phyloP scores from a whole-genome alignment of 2,797 vertebrate species.

The Schizothorax lantsangensis region DNA sequence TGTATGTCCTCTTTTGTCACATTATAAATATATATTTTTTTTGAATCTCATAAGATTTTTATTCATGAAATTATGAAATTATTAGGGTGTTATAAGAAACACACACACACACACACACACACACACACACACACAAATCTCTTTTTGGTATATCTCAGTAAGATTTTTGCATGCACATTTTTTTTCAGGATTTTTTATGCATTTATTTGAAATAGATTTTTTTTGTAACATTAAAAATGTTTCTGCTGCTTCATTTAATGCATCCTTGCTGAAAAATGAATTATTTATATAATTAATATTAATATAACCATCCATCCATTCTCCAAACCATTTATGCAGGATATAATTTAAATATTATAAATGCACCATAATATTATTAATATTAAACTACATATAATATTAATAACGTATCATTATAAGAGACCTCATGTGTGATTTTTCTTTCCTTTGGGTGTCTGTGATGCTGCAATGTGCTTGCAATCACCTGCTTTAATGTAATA shows the following conservation, averaged over 20 bases:
- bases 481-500: conserved; percentile 63
- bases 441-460: conserved; percentile 75
- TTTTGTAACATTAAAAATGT: not conserved
- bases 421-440: conserved; percentile 74
- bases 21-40: too few species aligned
- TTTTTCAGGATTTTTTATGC: too few species aligned
- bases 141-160: not conserved
- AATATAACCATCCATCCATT: not conserved
- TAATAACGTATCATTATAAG: conserved; percentile 56
- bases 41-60: too few species aligned
- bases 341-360: not conserved
- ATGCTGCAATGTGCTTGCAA: conserved; percentile 66
- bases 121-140: too few species aligned
- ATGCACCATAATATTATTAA: not conserved
- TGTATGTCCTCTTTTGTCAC: too few species aligned
- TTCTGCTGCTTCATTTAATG: not conserved
- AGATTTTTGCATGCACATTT: not conserved
- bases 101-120: too few species aligned
- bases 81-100: too few species aligned
- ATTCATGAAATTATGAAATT: too few species aligned
- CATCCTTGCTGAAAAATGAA: not conserved
- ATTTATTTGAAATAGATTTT: not conserved
- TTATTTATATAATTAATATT: not conserved
- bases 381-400: not conserved
- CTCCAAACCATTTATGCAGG: not conserved